Conservation (phyloP, 2,888 invertebrate species). For the Calliopum simillimum region DNA sequence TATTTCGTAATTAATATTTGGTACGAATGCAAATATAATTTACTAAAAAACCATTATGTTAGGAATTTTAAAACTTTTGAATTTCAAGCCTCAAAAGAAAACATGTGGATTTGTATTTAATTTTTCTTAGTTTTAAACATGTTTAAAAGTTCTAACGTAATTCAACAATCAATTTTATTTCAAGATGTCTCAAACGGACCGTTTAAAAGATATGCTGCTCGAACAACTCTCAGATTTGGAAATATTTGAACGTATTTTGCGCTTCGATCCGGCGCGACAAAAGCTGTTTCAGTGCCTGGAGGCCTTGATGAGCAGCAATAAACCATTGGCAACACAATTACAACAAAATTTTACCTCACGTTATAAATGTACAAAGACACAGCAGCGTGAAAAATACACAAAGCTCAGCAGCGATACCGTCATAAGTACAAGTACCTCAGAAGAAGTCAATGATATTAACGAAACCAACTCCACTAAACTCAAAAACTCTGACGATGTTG, state of each 20-base stretch:
- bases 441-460: not conserved
- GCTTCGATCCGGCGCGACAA: constrained; percentile 60
- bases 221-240: constrained; percentile 63
- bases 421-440: constrained; percentile 1
- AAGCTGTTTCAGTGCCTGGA: constrained; percentile 63
- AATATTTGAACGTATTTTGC: constrained; percentile 61
- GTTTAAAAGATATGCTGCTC: constrained; percentile 59
- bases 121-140: no score
- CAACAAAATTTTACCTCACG: constrained; percentile 54
- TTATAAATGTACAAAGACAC: constrained; percentile 41
- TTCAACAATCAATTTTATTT: constrained; percentile 37
- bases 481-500: constrained; percentile 1
- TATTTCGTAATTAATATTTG: no score
- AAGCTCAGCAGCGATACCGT: not conserved
- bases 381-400: not conserved
- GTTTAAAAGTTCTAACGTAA: no score
- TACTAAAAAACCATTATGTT: no score
- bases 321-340: constrained; percentile 57
- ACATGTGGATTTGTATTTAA: no score
- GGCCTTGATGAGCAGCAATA: constrained; percentile 58
- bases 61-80: no score
- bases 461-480: constrained; percentile 10
- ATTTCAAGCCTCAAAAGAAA: no score
- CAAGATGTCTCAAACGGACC: constrained; percentile 61
- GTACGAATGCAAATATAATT: no score